phyloP scores from a whole-genome alignment of 23 tunicate genomes.

The Styela plicata region DNA sequence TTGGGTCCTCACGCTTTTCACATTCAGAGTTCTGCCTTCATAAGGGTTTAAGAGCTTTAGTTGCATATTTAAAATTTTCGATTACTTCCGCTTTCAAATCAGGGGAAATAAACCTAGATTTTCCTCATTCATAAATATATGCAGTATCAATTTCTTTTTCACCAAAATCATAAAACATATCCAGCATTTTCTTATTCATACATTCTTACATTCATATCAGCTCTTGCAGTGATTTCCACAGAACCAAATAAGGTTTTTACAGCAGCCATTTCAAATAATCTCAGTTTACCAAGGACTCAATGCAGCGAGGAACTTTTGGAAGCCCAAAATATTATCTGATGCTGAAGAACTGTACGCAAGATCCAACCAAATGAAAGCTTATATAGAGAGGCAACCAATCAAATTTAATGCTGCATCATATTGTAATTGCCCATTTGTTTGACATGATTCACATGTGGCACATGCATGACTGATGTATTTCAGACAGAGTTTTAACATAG shows the following conservation, averaged over 20 bases:
- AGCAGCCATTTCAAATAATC: not conserved
- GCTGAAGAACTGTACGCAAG: too few relatives aligned
- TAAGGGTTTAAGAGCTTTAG: conserved; percentile 90
- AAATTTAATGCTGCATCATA: too few relatives aligned
- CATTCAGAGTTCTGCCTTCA: conserved; percentile 42
- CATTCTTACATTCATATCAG: conserved; percentile 44
- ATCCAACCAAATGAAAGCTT: too few relatives aligned
- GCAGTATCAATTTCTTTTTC: conserved; percentile 66
- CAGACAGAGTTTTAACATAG: too few relatives aligned
- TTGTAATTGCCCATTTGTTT: too few relatives aligned
- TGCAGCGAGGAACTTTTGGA: too few relatives aligned
- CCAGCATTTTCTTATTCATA: conserved; percentile 32
- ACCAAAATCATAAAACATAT: conserved; percentile 34
- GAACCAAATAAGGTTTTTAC: conserved; percentile 66
- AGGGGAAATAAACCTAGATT: conserved; percentile 70
- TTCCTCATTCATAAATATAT: conserved; percentile 71
- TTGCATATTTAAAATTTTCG: conserved; percentile 38
- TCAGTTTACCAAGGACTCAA: too few relatives aligned
- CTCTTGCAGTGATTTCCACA: conserved; percentile 62
- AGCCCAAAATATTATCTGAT: too few relatives aligned
- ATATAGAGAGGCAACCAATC: too few relatives aligned
- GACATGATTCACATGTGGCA: too few relatives aligned
- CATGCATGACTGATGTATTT: too few relatives aligned
- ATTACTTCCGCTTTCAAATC: conserved; percentile 27
- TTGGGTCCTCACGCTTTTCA: conserved; percentile 56